Base-by-base conservation (phyloP, 2,113 vertebrate species). In the Eretmochelys imbricata region DNA sequence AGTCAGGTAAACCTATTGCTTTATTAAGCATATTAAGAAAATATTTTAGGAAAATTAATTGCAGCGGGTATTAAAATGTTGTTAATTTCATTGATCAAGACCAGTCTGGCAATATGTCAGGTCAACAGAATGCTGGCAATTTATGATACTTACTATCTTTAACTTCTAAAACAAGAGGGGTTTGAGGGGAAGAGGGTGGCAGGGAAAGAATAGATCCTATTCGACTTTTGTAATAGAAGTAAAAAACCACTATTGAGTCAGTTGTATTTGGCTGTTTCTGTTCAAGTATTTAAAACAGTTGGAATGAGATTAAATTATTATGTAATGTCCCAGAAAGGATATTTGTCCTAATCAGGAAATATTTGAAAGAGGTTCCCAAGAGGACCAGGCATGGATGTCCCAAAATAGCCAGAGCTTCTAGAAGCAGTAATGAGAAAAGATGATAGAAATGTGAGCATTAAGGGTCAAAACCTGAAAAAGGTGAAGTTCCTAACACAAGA, bases 301-400 rank as follows among this genome's bases (percentile, higher is more conserved):
- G 38, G 29, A 75, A 38, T 85, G 57, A 57, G 95, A 94, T 92
- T 95, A 91, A 54, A 85, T 96, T 92, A 90, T 62, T 92, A 75
- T n/a, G 35, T 75, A 11, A 88, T 93, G 57, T 95, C 65, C 51
- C 87, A 95, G 89, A 85, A 90, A 96, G 90, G 93, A 87, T 88
- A 85, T n/a, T 89, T 95, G 96, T 95, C 92, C 81, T 96, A 95
- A 96, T 97, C 92, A 95, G 94, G 82, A 96, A 94, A 24, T 89
- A 80, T 48, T 75, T 89, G 82, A 85, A 93, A 94, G 84, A 92
- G 88, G 89, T 93, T 55, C 94, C 85, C 93, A 79, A 3, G 92
- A 97, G 89, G 84, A 87, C 81, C 19, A 83, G 72, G 48, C 78
- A 75, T 31, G 27, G 31, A 53, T 93, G 89, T 94, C 94, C 85